Conservation (phyloP, 2,113 vertebrate species). For the Malaclemys terrapin region DNA sequence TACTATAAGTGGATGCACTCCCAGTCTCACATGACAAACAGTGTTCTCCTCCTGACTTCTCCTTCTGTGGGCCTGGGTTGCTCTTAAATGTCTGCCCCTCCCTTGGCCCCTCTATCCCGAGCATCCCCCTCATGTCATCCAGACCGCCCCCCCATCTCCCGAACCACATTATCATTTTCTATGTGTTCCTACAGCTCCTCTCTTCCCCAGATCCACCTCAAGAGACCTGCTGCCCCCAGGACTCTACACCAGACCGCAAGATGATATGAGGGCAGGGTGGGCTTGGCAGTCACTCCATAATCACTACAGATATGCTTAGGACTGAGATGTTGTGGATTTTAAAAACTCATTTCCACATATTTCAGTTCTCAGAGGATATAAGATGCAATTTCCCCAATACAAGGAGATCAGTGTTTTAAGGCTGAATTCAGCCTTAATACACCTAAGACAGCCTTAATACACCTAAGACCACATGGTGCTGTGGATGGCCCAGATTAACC, state of each 20-base stretch:
- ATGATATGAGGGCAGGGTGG: slow-evolving; percentile 1
- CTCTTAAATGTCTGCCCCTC: neutral
- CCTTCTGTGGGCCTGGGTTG: neutral
- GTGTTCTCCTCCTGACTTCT: neutral
- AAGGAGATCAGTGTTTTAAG: neutral
- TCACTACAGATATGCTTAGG: neutral
- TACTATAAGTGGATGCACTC: neutral
- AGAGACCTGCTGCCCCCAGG: neutral
- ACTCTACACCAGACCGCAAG: neutral
- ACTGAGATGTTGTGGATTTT: neutral
- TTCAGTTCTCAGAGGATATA: neutral
- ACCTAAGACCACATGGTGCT: neutral
- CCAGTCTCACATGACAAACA: neutral
- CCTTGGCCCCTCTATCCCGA: neutral
- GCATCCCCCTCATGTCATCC: neutral
- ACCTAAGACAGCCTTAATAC: neutral
- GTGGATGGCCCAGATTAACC: neutral
- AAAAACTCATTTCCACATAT: neutral
- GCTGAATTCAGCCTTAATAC: neutral
- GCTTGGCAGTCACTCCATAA: neutral
- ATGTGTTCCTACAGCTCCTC: neutral
- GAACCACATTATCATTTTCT: neutral
- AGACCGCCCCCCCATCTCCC: neutral
- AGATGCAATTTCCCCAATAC: neutral
- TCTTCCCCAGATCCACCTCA: neutral